Base-by-base conservation (phyloP, 2,797 vertebrate species). In the Neomorphus geoffroyi region DNA sequence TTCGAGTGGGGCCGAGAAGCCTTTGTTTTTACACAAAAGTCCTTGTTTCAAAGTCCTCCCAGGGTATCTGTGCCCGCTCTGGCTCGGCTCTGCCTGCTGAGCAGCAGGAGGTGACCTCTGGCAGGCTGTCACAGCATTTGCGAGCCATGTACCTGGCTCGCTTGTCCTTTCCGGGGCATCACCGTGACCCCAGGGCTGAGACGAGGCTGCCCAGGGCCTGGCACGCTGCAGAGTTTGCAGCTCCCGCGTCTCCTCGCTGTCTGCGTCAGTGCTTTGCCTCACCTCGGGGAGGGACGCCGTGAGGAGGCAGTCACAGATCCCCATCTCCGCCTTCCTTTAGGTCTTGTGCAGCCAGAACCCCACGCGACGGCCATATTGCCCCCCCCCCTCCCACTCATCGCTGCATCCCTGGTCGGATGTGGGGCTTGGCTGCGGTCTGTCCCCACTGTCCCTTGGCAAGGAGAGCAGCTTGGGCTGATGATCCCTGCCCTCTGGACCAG, bases 351-450 rank as follows among this genome's bases (percentile, higher is more conserved):
- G 45, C 28, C 39, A 12, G 51, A 70, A 39, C 37, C 27, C n/a
- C 13, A 5, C 1, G 2, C 1, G 0, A 3, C 24, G 43, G 43
- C 83, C 3, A 3, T 1, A 2, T 30, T 0, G 0, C 4, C 21
- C 56, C 5, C 4, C 21, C 56, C 5, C 43, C 18, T 33, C 8
- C 2, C 0, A 1, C 6, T 79, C 37, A 0, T 45, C 2, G 2
- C 3, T 2, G 11, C 7, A 39, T 37, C 88, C 14, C 21, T 39
- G 51, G 21, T 37, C 0, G 0, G 10, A 3, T 1, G 1, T 32
- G 18, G 26, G 35, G 22, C 33, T 80, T 35, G 0, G 6, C 50
- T 51, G 48, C 2, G 1, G 10, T 27, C 75, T 0, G 0, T 67
- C 39, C 35, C 19, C 0, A 0, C 60, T 57, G 32, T 64, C 46